phyloP scores from a whole-genome alignment of 2,113 vertebrate genomes.

The Glareola pratincola region DNA sequence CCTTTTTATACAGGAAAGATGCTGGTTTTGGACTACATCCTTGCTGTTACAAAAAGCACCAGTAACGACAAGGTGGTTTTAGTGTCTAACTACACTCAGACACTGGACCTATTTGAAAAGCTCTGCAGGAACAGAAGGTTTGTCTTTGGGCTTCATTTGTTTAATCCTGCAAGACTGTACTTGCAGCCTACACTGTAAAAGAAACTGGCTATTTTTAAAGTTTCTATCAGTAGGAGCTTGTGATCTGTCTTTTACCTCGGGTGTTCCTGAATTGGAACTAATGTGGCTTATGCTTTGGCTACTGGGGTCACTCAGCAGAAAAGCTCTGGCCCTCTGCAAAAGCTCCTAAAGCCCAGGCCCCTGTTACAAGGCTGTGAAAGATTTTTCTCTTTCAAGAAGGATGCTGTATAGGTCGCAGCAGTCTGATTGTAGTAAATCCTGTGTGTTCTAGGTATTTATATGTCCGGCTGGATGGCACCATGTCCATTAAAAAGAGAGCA shows the following conservation, averaged over 20 bases:
- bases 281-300: background rate
- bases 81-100: conserved; percentile 98
- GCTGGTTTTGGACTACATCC: conserved; percentile 93
- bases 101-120: conserved; percentile 95
- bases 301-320: background rate
- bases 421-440: background rate
- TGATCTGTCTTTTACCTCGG: background rate
- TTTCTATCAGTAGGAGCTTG: background rate
- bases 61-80: conserved; percentile 93
- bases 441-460: conserved; percentile 85
- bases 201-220: background rate
- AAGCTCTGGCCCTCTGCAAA: background rate
- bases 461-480: conserved; percentile 92
- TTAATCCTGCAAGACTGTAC: background rate
- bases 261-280: background rate
- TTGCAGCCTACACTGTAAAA: background rate
- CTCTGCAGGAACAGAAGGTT: conserved; percentile 91
- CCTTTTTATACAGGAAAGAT: conserved; percentile 84
- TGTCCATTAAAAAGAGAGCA: conserved; percentile 98
- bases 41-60: conserved; percentile 88
- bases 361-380: background rate
- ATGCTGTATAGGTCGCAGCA: background rate
- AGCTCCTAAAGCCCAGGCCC: background rate
- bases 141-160: background rate
- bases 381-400: background rate